These are phyloP conservation scores for Hirudinaria manillensis DNA, from an alignment of 2,888 invertebrate genomes.

Conservation along the genomic window DNA sequence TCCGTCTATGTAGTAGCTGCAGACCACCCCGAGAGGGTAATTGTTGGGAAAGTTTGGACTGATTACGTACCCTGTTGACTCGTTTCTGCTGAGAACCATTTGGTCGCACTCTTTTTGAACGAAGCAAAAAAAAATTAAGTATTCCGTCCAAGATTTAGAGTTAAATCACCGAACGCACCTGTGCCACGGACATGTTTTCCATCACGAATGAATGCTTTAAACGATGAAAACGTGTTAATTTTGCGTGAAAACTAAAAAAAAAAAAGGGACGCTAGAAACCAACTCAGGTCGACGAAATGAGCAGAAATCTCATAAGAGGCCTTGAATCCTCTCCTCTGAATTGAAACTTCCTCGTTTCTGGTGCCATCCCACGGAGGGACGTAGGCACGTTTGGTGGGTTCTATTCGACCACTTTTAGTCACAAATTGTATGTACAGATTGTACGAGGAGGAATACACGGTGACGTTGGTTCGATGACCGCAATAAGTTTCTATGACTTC, in stretches of 20 bases:
- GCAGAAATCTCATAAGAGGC: conserved; percentile 97
- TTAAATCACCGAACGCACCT: conserved; percentile 41
- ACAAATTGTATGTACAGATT: conserved; percentile 88
- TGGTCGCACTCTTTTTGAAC: conserved; percentile 81
- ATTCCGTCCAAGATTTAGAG: neutral
- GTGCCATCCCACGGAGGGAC: conserved; percentile 56
- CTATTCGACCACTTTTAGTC: conserved; percentile 73
- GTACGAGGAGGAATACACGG: conserved; percentile 56
- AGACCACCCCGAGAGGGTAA: conserved; percentile 90
- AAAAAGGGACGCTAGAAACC: conserved; percentile 6
- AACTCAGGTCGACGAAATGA: conserved; percentile 84
- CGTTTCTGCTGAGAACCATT: conserved; percentile 86
- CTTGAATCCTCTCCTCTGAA: conserved; percentile 92
- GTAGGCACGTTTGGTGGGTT: conserved; percentile 55
- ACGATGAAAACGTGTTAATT: neutral
- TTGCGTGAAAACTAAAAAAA: conserved; percentile 1
- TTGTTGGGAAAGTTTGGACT: conserved; percentile 93
- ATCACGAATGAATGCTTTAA: conserved; percentile 80
- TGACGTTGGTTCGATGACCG: conserved; percentile 87
- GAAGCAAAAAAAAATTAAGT: neutral
- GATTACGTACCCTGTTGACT: conserved; percentile 83
- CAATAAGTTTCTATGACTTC: conserved; percentile 92
- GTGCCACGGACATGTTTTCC: conserved; percentile 92
- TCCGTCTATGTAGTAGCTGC: conserved; percentile 84
- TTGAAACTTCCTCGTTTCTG: conserved; percentile 44